These are phyloP conservation scores for Eutolmus rufibarbis DNA, from an alignment of 2,888 invertebrate species.

Conservation along the genomic window DNA sequence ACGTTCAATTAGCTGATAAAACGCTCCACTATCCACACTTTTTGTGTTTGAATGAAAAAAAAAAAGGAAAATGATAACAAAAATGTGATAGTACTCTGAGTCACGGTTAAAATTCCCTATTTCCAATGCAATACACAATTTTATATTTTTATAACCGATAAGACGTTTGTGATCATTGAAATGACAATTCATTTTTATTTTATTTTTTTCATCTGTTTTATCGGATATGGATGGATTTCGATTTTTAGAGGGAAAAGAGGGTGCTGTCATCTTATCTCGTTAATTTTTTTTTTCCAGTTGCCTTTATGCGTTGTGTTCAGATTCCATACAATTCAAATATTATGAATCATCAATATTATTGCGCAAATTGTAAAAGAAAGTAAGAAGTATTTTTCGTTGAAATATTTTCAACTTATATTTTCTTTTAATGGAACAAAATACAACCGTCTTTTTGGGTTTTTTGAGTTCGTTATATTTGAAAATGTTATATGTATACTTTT, in stretches of 20 bases:
- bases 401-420: neutral
- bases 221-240: neutral
- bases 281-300: neutral
- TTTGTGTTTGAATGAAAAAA: neutral
- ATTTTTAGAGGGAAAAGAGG: neutral
- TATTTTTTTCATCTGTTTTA: neutral
- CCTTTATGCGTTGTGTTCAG: neutral
- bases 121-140: neutral
- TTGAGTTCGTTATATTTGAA: no score
- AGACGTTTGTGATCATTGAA: neutral
- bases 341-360: neutral
- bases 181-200: neutral
- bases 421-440: no score
- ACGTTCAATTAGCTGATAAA: neutral
- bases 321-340: neutral
- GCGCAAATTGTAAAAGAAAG: neutral
- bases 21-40: neutral
- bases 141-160: neutral
- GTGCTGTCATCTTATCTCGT: neutral
- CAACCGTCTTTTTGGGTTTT: no score
- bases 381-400: neutral
- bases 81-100: neutral
- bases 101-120: neutral
- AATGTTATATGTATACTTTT: no score
- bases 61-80: neutral